Evolutionary conservation across 2,113 vertebrate genomes (phyloP).

Genomic region (Oreochromis tanganicae): DNA sequence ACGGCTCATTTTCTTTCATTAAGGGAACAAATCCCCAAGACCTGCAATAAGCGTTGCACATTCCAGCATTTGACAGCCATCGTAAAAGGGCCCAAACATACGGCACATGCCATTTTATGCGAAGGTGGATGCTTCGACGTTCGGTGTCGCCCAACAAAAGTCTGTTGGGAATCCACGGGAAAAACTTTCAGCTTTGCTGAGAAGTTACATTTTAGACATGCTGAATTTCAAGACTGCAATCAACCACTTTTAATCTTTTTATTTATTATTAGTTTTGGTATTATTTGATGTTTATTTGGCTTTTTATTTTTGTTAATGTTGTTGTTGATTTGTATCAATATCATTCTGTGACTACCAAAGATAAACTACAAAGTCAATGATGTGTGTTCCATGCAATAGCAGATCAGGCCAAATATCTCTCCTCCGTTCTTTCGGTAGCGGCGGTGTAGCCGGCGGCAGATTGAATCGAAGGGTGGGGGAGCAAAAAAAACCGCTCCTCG

Average conservation of each 20-base stretch:
- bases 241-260: constrained; percentile 71
- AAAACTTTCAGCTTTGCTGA: not conserved
- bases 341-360: constrained; percentile 96
- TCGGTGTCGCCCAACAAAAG: constrained; percentile 47
- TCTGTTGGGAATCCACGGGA: not conserved
- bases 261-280: constrained; percentile 80
- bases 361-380: constrained; percentile 89
- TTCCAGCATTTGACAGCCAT: constrained; percentile 56
- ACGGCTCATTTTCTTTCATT: not conserved
- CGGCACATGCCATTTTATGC: not conserved
- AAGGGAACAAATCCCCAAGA: constrained; percentile 3
- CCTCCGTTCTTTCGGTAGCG: constrained; percentile 79
- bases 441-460: constrained; percentile 34
- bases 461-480: not conserved
- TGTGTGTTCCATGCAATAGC: constrained; percentile 97
- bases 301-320: constrained; percentile 48
- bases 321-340: constrained; percentile 75
- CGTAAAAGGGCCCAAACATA: constrained; percentile 33
- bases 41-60: constrained; percentile 55
- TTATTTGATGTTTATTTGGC: constrained; percentile 66
- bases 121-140: constrained; percentile 22
- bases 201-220: constrained; percentile 25
- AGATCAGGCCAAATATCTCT: constrained; percentile 96
- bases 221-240: constrained; percentile 68
- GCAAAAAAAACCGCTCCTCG: constrained; percentile 6